Percentiles rank a stretch among this genome's conserved stretches.
These are phyloP conservation scores for Trichonephila clavata DNA, from an alignment of 1,140 invertebrate species.

Conservation along the genomic window DNA sequence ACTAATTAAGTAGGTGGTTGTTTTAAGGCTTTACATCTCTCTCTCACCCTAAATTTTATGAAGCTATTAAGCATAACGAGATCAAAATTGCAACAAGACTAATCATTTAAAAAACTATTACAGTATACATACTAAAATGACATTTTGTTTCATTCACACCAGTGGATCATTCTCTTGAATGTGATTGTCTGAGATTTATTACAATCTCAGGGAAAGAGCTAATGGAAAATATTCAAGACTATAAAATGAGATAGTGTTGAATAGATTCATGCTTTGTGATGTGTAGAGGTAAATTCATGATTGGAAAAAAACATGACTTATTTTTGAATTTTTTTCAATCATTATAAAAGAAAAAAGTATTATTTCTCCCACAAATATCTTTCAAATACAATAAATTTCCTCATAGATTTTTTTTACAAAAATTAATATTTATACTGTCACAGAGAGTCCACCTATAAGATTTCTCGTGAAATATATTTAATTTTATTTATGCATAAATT, in stretches of 20 bases:
- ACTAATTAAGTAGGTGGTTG: neutral
- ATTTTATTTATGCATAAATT: no score
- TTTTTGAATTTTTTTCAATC: no score
- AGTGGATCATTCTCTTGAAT: neutral
- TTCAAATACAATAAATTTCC: no score
- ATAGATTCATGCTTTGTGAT: neutral
- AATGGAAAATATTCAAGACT: neutral
- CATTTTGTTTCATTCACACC: neutral
- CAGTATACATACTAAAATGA: conserved; percentile 20
- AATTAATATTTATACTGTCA: no score
- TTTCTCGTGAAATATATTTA: no score
- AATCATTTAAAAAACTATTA: conserved; percentile 44
- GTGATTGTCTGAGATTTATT: conserved; percentile 41
- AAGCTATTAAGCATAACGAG: conserved; percentile 31
- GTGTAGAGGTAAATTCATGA: neutral
- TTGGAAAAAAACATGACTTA: no score
- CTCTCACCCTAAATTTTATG: neutral
- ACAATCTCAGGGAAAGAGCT: neutral
- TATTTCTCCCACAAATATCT: no score
- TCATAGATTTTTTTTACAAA: no score
- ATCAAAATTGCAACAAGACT: conserved; percentile 17
- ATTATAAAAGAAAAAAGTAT: no score
- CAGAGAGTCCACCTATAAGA: no score
- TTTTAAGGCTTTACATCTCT: neutral
- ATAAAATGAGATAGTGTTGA: neutral